A percentile compares a stretch with the other conserved stretches of the same genome.
phyloP scores from a whole-genome alignment of 1,140 invertebrate genomes.

The Zaprionus ornatus region DNA sequence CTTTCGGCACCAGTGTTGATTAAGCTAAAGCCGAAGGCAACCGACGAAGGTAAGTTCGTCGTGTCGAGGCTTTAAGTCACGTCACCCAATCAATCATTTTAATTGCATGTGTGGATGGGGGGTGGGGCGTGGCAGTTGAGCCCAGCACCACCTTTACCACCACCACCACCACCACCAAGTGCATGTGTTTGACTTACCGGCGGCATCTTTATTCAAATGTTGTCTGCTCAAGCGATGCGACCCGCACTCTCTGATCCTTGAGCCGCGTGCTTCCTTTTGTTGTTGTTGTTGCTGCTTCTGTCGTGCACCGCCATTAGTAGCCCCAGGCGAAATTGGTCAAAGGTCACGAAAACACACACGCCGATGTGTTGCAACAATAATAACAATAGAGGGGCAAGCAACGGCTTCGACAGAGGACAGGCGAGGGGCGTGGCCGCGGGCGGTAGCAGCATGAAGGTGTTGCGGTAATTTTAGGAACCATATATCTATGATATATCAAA shows the following conservation, averaged over 20 bases:
- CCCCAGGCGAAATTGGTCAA: slow-evolving; percentile 59
- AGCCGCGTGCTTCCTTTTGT: slow-evolving; percentile 15
- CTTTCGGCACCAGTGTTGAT: slow-evolving; percentile 44
- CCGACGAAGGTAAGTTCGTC: slow-evolving; percentile 77
- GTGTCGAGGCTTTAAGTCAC: slow-evolving; percentile 68
- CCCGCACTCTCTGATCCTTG: slow-evolving; percentile 9
- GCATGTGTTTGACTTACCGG: slow-evolving; percentile 73
- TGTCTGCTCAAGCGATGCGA: slow-evolving; percentile 35
- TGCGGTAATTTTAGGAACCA: slow-evolving; percentile 93
- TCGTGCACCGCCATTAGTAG: slow-evolving; percentile 49
- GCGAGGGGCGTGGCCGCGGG: slow-evolving; percentile 5
- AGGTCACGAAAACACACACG: slow-evolving; percentile 7
- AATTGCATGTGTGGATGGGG: slow-evolving; percentile 43
- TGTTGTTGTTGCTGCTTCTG: slow-evolving; percentile 19
- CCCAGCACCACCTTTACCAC: background rate
- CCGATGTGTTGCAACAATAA: slow-evolving; percentile 1
- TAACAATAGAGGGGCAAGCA: background rate
- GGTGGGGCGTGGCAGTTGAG: slow-evolving; percentile 40
- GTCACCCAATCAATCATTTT: slow-evolving; percentile 56
- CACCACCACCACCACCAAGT: slow-evolving; percentile 10
- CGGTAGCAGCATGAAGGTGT: slow-evolving; percentile 84
- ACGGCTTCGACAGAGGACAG: background rate
- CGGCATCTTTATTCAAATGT: slow-evolving; percentile 79
- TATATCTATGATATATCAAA: slow-evolving; percentile 98
- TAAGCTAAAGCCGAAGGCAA: slow-evolving; percentile 54